A percentile compares a stretch with the other conserved stretches of the same genome.
These are phyloP conservation scores for Parotocinclus haroldoi DNA, from an alignment of 2,797 vertebrate species.

Conservation along the genomic window DNA sequence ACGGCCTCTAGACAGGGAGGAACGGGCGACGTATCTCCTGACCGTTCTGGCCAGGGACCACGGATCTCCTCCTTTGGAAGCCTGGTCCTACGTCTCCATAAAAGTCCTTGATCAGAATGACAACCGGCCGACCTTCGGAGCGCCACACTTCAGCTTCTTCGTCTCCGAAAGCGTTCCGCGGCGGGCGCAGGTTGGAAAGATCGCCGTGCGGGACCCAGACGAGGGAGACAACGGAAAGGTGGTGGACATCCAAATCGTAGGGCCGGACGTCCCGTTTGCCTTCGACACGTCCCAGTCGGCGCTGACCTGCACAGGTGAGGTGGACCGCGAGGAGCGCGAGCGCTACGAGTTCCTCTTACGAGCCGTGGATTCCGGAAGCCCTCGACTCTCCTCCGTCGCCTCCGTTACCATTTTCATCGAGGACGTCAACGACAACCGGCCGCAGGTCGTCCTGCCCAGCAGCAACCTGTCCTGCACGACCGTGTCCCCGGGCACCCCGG, in stretches of 20 bases:
- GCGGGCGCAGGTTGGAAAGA: conserved; percentile 61
- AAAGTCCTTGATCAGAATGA: conserved; percentile 75
- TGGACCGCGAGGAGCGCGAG: conserved; percentile 70
- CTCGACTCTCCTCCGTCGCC: conserved; percentile 63
- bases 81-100: conserved; percentile 56
- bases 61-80: conserved; percentile 66
- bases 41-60: conserved; percentile 67
- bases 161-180: conserved; percentile 66
- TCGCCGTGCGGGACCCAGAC: conserved; percentile 70
- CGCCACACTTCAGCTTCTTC: conserved; percentile 73
- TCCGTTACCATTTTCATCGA: conserved; percentile 73
- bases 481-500: conserved; percentile 58
- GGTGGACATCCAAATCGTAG: conserved; percentile 62
- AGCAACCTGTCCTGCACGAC: conserved; percentile 74
- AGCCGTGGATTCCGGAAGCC: conserved; percentile 68
- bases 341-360: conserved; percentile 68
- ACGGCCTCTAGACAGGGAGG: conserved; percentile 69
- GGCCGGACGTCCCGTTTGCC: conserved; percentile 62
- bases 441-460: conserved; percentile 72
- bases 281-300: conserved; percentile 61
- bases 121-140: conserved; percentile 69
- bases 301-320: conserved; percentile 60
- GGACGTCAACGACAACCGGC: conserved; percentile 79
- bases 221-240: conserved; percentile 66
- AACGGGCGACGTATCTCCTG: conserved; percentile 57